Base-by-base conservation (phyloP, 2,888 invertebrate species). In the Ctenicera cuprea region DNA sequence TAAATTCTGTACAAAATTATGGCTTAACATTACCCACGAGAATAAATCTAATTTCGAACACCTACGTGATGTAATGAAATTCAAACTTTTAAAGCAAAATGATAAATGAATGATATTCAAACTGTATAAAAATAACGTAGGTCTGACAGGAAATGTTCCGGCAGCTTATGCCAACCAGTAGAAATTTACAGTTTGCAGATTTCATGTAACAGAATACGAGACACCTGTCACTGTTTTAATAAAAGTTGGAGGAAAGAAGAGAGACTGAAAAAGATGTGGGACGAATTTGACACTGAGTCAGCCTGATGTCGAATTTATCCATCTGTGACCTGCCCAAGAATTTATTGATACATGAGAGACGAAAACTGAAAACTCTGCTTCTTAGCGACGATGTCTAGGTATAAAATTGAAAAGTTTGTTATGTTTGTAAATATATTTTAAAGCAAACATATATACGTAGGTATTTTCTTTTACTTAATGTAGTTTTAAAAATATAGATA, bases 211-310 rank as follows among this genome's bases (percentile, higher is more conserved):
- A 16, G 57, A 37, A 22, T 59, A 41, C 14, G 33, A 22, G 61
- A 61, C 68, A 68, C 61, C 59, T 68, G 59, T 61, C 68, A 68
- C 33, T 61, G 57, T 33, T 38, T 61, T 61, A 68, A 68, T 68
- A 68, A 68, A 68, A 68, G 45, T 61, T 68, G 37, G 43, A 43
- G 48, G 43, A 4, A 45, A 30, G 3, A 61, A n/a, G 30, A 41
- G 48, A 33, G 68, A 37, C 45, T n/a, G 61, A 59, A 61, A 33
- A 48, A 61, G 61, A 68, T 57, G 50, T 68, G 59, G 38, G 68
- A 45, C 59, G 67, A 22, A 61, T 68, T 61, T 68, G 68, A 68
- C 68, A 61, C 57, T 45, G 61, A 68, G 61, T 52, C 38, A 14
- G 33, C 26, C 16, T 26, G 45, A 61, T 68, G 61, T 38, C 59